Percentiles rank a stretch among this genome's conserved stretches.
phyloP scores from a whole-genome alignment of 2,113 vertebrate genomes.

The Irena cyanogastra region DNA sequence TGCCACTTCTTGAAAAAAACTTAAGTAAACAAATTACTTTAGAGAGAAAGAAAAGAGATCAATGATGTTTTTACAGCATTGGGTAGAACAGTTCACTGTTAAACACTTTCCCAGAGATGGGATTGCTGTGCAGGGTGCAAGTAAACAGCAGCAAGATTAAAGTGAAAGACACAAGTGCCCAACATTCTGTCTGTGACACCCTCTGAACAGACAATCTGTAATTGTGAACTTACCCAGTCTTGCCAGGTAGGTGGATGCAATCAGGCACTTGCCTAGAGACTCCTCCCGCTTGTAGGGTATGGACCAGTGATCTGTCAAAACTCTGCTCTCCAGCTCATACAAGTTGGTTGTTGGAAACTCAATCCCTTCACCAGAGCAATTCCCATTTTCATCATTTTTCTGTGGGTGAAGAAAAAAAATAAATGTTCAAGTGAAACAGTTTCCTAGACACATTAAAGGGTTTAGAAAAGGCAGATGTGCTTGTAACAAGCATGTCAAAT shows the following conservation, averaged over 20 bases:
- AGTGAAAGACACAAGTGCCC: background rate
- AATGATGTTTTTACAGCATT: background rate
- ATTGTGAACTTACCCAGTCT: slow-evolving; percentile 81
- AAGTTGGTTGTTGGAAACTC: slow-evolving; percentile 98
- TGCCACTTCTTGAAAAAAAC: background rate
- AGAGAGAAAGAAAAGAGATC: background rate
- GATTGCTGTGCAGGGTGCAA: background rate
- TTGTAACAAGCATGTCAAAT: background rate
- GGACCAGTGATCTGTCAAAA: slow-evolving; percentile 98
- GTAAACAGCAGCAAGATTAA: background rate
- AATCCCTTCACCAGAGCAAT: slow-evolving; percentile 91
- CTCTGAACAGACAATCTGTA: background rate
- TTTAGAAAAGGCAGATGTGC: background rate
- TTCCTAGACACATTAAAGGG: background rate
- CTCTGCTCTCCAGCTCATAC: slow-evolving; percentile 96
- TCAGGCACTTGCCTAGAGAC: slow-evolving; percentile 94
- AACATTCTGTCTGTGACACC: background rate
- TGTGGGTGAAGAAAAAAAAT: slow-evolving; percentile 39
- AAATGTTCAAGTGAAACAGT: background rate
- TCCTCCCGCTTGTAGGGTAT: slow-evolving; percentile 98
- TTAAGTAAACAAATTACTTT: background rate
- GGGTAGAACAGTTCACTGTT: background rate
- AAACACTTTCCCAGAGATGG: background rate
- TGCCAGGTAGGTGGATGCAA: slow-evolving; percentile 92
- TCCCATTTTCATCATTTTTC: slow-evolving; percentile 97